These are phyloP conservation scores for Tringa solitaria DNA, from an alignment of 2,113 vertebrate genomes.

Conservation along the genomic window DNA sequence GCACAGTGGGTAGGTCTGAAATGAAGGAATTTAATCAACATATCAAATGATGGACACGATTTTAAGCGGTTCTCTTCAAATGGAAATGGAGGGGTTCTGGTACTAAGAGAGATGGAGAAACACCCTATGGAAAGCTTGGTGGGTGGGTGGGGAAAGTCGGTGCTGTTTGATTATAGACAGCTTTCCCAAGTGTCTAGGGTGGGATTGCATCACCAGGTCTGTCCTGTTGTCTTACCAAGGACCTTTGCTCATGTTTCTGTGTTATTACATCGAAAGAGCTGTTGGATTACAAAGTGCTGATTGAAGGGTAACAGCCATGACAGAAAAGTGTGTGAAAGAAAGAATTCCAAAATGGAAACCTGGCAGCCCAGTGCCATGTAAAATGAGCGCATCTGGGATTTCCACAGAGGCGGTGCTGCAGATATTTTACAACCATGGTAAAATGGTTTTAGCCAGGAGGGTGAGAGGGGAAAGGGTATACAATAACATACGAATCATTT, in stretches of 20 bases:
- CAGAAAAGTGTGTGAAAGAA: not conserved
- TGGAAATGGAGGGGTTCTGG: not conserved
- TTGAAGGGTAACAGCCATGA: not conserved
- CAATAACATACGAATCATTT: rapidly evolving
- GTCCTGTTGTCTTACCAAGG: not conserved
- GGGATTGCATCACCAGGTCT: not conserved
- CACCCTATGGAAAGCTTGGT: not conserved
- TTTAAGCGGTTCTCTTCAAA: not conserved
- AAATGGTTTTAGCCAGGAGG: not conserved
- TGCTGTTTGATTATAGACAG: not conserved
- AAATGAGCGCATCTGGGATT: not conserved
- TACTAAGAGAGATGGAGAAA: not conserved
- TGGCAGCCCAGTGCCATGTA: not conserved
- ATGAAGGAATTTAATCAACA: not conserved
- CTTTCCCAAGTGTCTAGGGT: not conserved
- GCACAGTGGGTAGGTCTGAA: not conserved
- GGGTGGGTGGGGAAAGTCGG: not conserved
- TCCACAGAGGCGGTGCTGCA: not conserved
- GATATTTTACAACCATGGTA: not conserved
- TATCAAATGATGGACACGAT: rapidly evolving
- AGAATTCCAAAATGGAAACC: not conserved
- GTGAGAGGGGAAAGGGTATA: not conserved
- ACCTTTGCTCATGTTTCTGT: not conserved
- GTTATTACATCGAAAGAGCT: not conserved
- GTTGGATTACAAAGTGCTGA: conserved; percentile 10